Evolutionary conservation across 2,888 invertebrate species (phyloP), one percentile per base, ranked within the genome.

Genomic region (Nomada ruficornis): DNA sequence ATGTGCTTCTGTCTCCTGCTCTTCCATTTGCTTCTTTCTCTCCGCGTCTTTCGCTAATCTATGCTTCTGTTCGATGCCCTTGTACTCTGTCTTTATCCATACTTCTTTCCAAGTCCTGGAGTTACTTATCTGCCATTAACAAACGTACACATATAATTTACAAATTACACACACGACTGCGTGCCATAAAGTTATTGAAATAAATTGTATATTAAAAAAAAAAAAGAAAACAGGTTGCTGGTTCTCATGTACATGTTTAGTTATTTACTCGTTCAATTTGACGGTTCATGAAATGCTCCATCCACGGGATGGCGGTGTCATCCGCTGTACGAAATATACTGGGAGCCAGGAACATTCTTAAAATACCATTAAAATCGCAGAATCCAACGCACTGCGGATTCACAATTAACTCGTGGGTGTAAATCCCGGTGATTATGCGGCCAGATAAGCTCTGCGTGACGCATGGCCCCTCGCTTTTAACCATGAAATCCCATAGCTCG

Each of bases 401-500:
- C 23, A 96, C 89, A 1, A 94, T 94, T 0, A 96, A 93, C 11
- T 95, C 94, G 90, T 96, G 96, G 65, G 95, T 94, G 55, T 95
- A 95, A 23, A 96, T 94, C 26, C 95, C 95, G 0, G 96, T 96
- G n/a, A 97, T 94, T 91, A 95, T 95, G 57, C 83, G 73, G 9
- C 90, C 88, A 2, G 97, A 96, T 23, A 96, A 94, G 77, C 95
- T 96, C 91, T 97, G 96, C 0, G 95, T 94, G 73, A 96, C 95
- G 80, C 95, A 95, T 0, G 97, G 95, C 83, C 96, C 95, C 87
- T 97, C 96, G 84, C 96, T 96, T 90, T 95, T 95, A 65, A 96
- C 94, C 77, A 96, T 93, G 76, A 98, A 94, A 94, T 98, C 97
- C 98, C 98, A 98, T 15, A 96, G 96, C 93, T 98, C 98, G 18